phyloP scores from a whole-genome alignment of 1,140 invertebrate genomes.

The Ditylenchus dipsaci region DNA sequence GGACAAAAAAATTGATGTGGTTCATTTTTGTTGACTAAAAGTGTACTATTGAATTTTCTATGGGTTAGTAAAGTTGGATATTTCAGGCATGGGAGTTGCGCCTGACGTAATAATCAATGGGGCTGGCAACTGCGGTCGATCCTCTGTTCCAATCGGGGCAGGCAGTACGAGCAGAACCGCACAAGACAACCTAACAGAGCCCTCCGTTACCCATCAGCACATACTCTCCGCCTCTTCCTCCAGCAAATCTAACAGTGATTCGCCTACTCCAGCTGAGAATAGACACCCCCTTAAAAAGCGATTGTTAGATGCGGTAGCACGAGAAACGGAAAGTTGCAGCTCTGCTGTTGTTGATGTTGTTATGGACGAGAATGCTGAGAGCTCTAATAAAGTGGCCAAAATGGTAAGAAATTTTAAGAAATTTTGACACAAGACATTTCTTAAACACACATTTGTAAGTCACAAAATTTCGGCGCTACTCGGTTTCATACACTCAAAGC shows the following conservation, averaged over 20 bases:
- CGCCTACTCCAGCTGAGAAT: conserved; percentile 24
- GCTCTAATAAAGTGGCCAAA: conserved; percentile 30
- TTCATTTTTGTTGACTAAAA: too few species aligned
- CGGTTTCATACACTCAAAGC: too few species aligned
- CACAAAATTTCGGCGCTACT: too few species aligned
- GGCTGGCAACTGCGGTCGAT: conserved; percentile 19
- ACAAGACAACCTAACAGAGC: conserved; percentile 8
- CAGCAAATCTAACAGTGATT: background rate
- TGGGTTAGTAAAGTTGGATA: too few species aligned
- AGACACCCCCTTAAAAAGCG: conserved; percentile 38
- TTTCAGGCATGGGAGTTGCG: conserved; percentile 30
- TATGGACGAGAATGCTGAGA: conserved; percentile 23
- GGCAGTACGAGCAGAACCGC: conserved; percentile 10
- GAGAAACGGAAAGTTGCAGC: conserved; percentile 11
- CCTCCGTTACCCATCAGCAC: background rate
- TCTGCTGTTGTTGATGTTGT: conserved; percentile 10
- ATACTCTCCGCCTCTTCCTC: background rate
- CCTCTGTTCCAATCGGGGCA: conserved; percentile 30
- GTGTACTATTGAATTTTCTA: too few species aligned
- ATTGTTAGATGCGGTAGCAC: conserved; percentile 23
- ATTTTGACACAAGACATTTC: too few species aligned
- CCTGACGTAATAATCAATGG: conserved; percentile 40
- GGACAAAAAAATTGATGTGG: too few species aligned
- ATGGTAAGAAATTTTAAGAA: conserved; percentile 18
- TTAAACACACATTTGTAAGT: too few species aligned